Evolutionary conservation across 2,888 invertebrate genomes (phyloP).

Genomic region (Erebia ligea): DNA sequence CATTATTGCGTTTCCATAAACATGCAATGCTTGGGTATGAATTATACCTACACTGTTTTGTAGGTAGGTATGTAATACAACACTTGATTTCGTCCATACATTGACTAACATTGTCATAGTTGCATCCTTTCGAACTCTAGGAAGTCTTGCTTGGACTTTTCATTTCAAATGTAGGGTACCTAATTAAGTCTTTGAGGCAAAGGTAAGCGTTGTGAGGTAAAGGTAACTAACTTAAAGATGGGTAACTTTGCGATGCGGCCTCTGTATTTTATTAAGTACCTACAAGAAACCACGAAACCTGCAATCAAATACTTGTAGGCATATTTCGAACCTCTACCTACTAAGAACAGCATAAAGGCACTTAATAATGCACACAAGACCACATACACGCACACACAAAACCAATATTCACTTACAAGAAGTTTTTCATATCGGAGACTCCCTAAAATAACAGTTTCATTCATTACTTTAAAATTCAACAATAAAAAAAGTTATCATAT

Average conservation of each 20-base stretch:
- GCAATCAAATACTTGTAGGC: not conserved
- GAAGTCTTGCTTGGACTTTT: too few species aligned
- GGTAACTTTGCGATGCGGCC: not conserved
- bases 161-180: too few species aligned
- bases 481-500: not conserved
- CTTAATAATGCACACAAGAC: not conserved
- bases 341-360: not conserved
- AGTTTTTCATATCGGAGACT: constrained; percentile 16
- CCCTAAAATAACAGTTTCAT: constrained; percentile 20
- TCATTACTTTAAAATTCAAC: constrained; percentile 2
- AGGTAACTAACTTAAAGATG: not conserved
- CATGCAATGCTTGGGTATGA: too few species aligned
- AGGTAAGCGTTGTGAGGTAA: too few species aligned
- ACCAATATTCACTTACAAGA: constrained; percentile 15
- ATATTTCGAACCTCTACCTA: not conserved
- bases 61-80: too few species aligned
- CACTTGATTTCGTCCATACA: too few species aligned
- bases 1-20: too few species aligned
- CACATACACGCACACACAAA: constrained; percentile 3
- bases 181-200: too few species aligned
- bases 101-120: too few species aligned
- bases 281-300: not conserved
- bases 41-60: too few species aligned
- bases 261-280: not conserved
- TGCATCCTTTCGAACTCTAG: too few species aligned